phyloP scores from a whole-genome alignment of 2,888 invertebrate genomes.

The Plebejus argus region DNA sequence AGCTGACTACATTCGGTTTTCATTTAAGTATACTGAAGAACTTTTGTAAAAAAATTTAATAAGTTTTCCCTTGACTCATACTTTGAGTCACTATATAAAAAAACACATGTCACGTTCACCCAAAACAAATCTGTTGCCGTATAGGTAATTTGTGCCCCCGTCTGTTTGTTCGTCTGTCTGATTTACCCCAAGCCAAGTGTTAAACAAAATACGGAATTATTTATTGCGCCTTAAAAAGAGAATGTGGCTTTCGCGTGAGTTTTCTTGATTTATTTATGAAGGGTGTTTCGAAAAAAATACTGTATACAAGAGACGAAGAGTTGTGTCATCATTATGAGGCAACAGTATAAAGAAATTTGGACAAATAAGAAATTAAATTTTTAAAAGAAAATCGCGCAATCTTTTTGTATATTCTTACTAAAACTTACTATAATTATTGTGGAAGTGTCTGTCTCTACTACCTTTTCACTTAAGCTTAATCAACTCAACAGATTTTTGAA shows the following conservation, averaged over 20 bases:
- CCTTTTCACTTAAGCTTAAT: too few species aligned
- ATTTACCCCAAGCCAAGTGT: slow-evolving; percentile 52
- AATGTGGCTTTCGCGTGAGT: not conserved
- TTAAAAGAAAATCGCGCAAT: too few species aligned
- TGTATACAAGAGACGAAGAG: too few species aligned
- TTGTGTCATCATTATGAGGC: not conserved
- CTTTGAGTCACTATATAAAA: not conserved
- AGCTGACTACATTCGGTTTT: too few species aligned
- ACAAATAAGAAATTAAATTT: too few species aligned
- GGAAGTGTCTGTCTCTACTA: too few species aligned
- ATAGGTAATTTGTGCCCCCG: slow-evolving; percentile 65
- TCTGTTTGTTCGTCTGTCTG: slow-evolving; percentile 68
- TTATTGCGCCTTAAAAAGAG: slow-evolving; percentile 29
- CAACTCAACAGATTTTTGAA: too few species aligned
- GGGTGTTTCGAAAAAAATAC: too few species aligned
- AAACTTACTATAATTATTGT: too few species aligned
- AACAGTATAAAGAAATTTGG: not conserved
- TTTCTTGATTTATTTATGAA: slow-evolving; percentile 1
- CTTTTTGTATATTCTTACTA: too few species aligned
- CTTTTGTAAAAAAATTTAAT: not conserved
- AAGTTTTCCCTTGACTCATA: slow-evolving; percentile 23
- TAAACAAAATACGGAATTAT: slow-evolving; percentile 20
- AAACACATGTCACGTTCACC: slow-evolving; percentile 49
- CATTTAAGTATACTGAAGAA: not conserved
- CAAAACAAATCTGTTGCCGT: slow-evolving; percentile 54